Conservation (phyloP, 1,140 invertebrate species). For the Drosophila repletoides region DNA sequence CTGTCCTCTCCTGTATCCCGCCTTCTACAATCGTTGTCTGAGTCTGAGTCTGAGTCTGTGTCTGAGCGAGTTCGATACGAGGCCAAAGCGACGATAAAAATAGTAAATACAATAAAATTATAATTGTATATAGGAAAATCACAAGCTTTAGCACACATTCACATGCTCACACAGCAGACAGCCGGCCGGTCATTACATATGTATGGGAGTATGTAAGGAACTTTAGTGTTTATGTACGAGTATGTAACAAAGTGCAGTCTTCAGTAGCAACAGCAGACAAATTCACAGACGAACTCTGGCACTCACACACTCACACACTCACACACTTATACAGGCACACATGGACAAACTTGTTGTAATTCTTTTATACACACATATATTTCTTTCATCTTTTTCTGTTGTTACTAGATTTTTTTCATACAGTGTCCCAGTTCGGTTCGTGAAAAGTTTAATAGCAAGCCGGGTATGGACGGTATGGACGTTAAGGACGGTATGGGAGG, state of each 20-base stretch:
- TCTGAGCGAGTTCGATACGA: constrained; percentile 75
- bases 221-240: constrained; percentile 43
- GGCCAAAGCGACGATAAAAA: constrained; percentile 78
- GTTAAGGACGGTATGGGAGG: constrained; percentile 11
- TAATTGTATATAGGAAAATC: constrained; percentile 81
- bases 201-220: constrained; percentile 33
- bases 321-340: constrained; percentile 30
- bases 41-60: constrained; percentile 31
- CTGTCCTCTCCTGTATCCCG: constrained; percentile 5
- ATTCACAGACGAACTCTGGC: constrained; percentile 40
- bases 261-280: constrained; percentile 54
- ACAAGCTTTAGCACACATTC: constrained; percentile 54
- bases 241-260: constrained; percentile 38
- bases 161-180: constrained; percentile 21
- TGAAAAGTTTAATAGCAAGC: constrained; percentile 77
- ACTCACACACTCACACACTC: constrained; percentile 22
- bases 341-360: constrained; percentile 72
- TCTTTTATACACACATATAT: constrained; percentile 76
- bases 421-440: constrained; percentile 77
- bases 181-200: constrained; percentile 70
- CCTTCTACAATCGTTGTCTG: constrained; percentile 15
- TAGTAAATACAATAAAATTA: constrained; percentile 82
- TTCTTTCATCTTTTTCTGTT: constrained; percentile 81
- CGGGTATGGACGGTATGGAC: constrained; percentile 38
- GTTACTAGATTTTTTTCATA: constrained; percentile 77